Conservation (phyloP, 1,140 invertebrate genomes). For the Nephila pilipes region DNA sequence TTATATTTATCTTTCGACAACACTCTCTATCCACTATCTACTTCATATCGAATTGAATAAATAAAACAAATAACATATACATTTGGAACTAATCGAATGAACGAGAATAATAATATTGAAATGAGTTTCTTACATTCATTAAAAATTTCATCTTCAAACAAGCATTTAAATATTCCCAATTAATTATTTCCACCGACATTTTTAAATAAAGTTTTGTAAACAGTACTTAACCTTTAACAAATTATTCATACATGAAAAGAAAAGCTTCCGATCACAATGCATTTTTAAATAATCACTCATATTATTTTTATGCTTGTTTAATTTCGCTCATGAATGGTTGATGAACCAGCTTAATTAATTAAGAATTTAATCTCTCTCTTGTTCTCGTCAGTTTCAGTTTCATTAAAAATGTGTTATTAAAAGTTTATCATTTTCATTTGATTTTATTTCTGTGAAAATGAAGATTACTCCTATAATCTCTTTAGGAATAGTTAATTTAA, state of each 20-base stretch:
- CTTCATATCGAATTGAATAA: too few relatives aligned
- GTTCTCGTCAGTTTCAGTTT: not conserved
- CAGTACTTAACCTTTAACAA: not conserved
- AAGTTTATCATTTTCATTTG: not conserved
- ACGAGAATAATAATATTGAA: too few relatives aligned
- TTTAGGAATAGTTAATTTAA: not conserved
- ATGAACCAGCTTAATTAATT: not conserved
- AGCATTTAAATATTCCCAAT: not conserved
- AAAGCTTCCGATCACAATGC: not conserved
- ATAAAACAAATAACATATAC: too few relatives aligned
- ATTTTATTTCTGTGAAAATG: not conserved
- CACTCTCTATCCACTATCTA: too few relatives aligned
- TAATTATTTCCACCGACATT: not conserved
- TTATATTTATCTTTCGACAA: too few relatives aligned
- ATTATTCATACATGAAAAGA: not conserved
- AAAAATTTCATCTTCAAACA: not conserved
- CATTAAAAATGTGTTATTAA: not conserved
- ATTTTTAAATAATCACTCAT: not conserved
- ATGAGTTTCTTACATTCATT: too few relatives aligned
- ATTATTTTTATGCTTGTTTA: not conserved
- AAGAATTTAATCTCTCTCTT: not conserved
- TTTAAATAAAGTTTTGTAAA: not conserved
- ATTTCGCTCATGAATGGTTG: not conserved
- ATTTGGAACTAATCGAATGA: too few relatives aligned
- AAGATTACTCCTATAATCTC: not conserved